These are phyloP conservation scores for Gadopsis marmoratus DNA, from an alignment of 2,797 vertebrate species.

Conservation along the genomic window DNA sequence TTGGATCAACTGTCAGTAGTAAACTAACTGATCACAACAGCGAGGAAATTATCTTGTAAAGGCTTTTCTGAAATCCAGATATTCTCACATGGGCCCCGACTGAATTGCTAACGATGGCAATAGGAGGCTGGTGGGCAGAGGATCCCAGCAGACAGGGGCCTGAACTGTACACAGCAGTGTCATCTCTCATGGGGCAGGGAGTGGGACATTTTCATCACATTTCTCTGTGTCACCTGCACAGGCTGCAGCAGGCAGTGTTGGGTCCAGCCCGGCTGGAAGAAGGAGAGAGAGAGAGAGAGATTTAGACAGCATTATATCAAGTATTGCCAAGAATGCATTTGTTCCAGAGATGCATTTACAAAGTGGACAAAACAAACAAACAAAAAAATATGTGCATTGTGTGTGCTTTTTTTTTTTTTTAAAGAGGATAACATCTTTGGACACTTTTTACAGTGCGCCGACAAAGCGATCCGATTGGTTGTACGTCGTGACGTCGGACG, in stretches of 20 bases:
- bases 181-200: conserved; percentile 30
- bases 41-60: not conserved
- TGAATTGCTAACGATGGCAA: conserved; percentile 5
- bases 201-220: conserved; percentile 37
- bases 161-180: conserved; percentile 10
- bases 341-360: not conserved
- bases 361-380: too few relatives aligned
- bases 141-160: conserved; percentile 3
- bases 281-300: not conserved
- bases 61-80: not conserved
- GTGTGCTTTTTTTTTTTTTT: too few relatives aligned
- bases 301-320: not conserved
- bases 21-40: not conserved
- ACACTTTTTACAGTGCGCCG: conserved; percentile 16
- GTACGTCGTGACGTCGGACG: conserved; percentile 47
- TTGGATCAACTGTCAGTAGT: not conserved
- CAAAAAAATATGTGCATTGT: not conserved
- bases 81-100: not conserved
- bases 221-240: conserved; percentile 41
- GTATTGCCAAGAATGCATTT: not conserved
- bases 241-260: conserved; percentile 16
- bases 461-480: conserved; percentile 64
- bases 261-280: not conserved
- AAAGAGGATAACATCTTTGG: too few relatives aligned
- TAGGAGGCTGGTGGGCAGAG: not conserved